These are phyloP conservation scores for Gisinianus flammeolus DNA, from an alignment of 2,888 invertebrate species.

Conservation along the genomic window DNA sequence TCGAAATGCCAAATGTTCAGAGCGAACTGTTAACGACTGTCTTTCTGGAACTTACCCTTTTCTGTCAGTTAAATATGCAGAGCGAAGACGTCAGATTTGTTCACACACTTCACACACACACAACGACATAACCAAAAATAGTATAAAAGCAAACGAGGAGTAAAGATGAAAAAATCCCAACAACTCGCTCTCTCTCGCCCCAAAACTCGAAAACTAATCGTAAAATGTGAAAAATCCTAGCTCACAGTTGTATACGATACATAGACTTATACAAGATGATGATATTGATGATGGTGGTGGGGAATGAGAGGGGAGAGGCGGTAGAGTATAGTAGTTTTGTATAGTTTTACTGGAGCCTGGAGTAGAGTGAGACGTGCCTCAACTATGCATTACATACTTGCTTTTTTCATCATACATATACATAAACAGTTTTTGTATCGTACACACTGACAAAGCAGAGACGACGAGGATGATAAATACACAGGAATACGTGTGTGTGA, in stretches of 20 bases:
- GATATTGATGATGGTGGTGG: too few relatives aligned
- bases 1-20: background rate
- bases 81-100: background rate
- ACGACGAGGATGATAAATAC: background rate
- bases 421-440: background rate
- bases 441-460: background rate
- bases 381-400: background rate
- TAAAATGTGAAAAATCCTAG: conserved; percentile 4
- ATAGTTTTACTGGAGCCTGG: background rate
- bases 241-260: background rate
- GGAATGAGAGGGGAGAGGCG: too few relatives aligned
- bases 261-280: background rate
- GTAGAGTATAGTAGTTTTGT: background rate
- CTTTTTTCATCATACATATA: background rate
- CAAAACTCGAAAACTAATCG: background rate
- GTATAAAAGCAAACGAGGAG: background rate
- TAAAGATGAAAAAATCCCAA: background rate
- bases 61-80: conserved; percentile 7
- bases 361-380: conserved; percentile 1
- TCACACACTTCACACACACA: background rate
- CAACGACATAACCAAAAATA: background rate
- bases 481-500: conserved; percentile 28
- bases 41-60: conserved; percentile 20
- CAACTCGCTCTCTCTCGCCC: background rate
- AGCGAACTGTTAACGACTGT: conserved; percentile 15